These are phyloP conservation scores for Herpailurus yagouaroundi DNA, from an alignment of 2,113 vertebrate species.

Conservation along the genomic window DNA sequence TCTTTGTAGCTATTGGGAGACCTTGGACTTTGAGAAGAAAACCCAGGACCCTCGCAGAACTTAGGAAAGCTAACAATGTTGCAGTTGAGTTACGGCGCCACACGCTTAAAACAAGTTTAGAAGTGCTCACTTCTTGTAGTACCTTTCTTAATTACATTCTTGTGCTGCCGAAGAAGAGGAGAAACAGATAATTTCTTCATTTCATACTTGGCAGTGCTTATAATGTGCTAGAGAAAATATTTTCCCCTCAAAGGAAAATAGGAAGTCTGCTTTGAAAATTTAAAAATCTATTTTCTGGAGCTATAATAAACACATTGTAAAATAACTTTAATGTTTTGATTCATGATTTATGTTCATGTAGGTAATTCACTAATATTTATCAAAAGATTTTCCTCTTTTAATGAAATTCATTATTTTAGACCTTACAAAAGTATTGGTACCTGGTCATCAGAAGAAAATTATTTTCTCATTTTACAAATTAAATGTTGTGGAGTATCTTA, in stretches of 20 bases:
- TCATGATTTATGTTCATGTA: not conserved
- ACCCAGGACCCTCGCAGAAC: not conserved
- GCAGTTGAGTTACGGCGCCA: not conserved
- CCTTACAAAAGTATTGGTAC: not conserved
- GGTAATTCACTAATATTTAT: conserved; percentile 24
- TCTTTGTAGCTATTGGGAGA: not conserved
- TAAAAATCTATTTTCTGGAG: not conserved
- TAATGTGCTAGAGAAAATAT: not conserved
- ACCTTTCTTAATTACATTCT: not conserved
- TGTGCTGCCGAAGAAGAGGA: not conserved
- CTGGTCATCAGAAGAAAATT: conserved; percentile 18
- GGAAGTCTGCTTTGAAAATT: not conserved
- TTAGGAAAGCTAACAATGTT: not conserved
- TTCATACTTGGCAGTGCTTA: not conserved
- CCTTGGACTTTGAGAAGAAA: not conserved
- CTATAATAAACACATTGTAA: not conserved
- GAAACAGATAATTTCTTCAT: not conserved
- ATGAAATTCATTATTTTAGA: conserved; percentile 8
- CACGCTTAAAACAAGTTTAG: not conserved
- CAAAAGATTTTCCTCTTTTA: conserved; percentile 14
- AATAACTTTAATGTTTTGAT: conserved; percentile 20
- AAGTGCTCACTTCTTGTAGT: not conserved
- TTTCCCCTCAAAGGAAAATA: not conserved
- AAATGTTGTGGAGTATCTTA: not conserved
- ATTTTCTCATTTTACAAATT: not conserved